phyloP scores from a whole-genome alignment of 2,797 vertebrate species.

The Phrynocephalus vlangalii region DNA sequence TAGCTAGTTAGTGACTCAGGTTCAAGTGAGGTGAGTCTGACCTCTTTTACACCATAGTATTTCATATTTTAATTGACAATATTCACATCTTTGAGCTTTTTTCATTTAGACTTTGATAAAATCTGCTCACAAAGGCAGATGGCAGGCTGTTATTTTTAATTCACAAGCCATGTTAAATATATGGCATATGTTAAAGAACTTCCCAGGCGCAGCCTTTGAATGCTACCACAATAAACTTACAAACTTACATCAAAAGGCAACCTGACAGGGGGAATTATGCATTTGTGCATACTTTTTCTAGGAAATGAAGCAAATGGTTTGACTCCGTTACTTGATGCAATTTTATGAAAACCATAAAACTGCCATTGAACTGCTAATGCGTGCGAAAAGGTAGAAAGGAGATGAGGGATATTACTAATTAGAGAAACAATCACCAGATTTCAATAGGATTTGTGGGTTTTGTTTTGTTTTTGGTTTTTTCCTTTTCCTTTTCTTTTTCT shows the following conservation, averaged over 20 bases:
- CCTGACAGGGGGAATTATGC: constrained; percentile 72
- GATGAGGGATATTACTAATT: constrained; percentile 46
- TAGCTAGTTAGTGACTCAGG: constrained; percentile 50
- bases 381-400: constrained; percentile 54
- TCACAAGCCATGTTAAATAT: constrained; percentile 86
- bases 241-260: constrained; percentile 80
- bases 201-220: constrained; percentile 81
- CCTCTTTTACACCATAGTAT: constrained; percentile 76
- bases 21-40: constrained; percentile 70
- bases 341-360: constrained; percentile 49
- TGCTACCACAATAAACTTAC: constrained; percentile 81
- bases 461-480: too few relatives aligned
- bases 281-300: constrained; percentile 72
- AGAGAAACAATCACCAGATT: constrained; percentile 30
- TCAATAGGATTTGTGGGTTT: background rate
- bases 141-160: constrained; percentile 86
- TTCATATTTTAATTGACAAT: constrained; percentile 85
- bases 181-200: constrained; percentile 85
- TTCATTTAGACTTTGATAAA: constrained; percentile 83
- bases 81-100: constrained; percentile 81
- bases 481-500: background rate
- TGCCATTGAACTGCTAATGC: constrained; percentile 62
- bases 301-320: constrained; percentile 74
- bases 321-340: constrained; percentile 68
- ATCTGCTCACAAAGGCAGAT: constrained; percentile 84